Evolutionary conservation across 2,888 invertebrate genomes (phyloP).

Genomic region (Epicampocera succincta): DNA sequence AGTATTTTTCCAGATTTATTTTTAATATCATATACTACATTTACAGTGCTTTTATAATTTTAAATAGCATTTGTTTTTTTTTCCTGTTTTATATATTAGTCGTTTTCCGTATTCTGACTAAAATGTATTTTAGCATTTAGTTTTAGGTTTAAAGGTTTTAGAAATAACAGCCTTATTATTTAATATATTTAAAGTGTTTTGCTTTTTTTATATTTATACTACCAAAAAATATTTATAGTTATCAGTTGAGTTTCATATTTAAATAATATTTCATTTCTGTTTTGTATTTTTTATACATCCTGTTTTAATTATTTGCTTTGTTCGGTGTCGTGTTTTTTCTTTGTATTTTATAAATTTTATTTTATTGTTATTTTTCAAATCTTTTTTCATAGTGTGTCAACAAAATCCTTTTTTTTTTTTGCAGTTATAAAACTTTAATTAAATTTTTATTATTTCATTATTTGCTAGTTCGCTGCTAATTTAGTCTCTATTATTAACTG

Average conservation of each 20-base stretch:
- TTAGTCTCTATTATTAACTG: conserved; percentile 72
- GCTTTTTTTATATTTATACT: conserved; percentile 25
- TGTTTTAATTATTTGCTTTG: conserved; percentile 41
- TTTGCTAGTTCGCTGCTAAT: conserved; percentile 68
- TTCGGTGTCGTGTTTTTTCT: conserved; percentile 22
- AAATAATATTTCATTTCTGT: conserved; percentile 22
- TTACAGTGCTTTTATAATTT: conserved; percentile 53
- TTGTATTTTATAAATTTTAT: conserved; percentile 53
- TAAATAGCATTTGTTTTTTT: conserved; percentile 47
- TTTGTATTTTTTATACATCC: conserved; percentile 48
- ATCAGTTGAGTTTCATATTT: conserved; percentile 59
- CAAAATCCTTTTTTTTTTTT: conserved; percentile 31
- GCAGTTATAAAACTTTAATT: conserved; percentile 62
- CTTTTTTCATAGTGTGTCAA: conserved; percentile 41
- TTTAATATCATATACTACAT: conserved; percentile 57
- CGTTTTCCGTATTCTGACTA: conserved; percentile 39
- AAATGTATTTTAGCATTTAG: conserved; percentile 53
- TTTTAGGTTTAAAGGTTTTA: conserved; percentile 71
- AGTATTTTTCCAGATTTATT: conserved; percentile 37
- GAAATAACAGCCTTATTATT: conserved; percentile 81
- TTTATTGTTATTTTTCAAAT: conserved; percentile 69
- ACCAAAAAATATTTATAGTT: conserved; percentile 59
- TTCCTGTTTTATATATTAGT: conserved; percentile 7
- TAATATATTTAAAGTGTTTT: conserved; percentile 71
- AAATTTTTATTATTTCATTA: conserved; percentile 68